Conservation (phyloP, 2,113 vertebrate species). For the Menidia beryllina region DNA sequence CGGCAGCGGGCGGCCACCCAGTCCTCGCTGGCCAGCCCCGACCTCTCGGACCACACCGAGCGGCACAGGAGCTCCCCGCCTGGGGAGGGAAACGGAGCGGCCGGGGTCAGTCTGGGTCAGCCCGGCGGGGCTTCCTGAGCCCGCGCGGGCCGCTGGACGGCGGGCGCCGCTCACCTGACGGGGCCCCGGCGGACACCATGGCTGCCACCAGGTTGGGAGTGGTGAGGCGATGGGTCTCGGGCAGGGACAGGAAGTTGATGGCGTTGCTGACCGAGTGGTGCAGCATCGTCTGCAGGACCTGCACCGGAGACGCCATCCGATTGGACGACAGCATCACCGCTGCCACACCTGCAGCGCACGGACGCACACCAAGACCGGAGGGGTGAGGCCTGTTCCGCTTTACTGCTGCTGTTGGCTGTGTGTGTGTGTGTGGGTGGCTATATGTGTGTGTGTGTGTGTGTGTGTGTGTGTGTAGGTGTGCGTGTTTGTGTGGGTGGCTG, state of each 20-base stretch:
- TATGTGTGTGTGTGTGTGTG: neutral
- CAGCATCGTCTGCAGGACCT: constrained; percentile 86
- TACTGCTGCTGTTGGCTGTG: too few species aligned
- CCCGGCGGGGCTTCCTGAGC: too few species aligned
- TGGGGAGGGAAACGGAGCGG: constrained; percentile 34
- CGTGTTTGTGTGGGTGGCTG: neutral
- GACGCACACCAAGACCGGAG: neutral
- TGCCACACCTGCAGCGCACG: constrained; percentile 78
- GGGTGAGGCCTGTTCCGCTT: neutral
- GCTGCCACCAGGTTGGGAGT: constrained; percentile 85
- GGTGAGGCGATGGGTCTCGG: constrained; percentile 78
- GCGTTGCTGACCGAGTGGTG: constrained; percentile 78
- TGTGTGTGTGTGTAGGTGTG: neutral
- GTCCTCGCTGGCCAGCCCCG: constrained; percentile 55
- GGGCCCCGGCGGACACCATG: constrained; percentile 64
- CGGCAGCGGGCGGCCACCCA: constrained; percentile 75
- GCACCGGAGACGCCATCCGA: constrained; percentile 73
- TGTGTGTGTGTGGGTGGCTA: neutral
- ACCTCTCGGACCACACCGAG: constrained; percentile 88
- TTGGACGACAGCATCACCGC: constrained; percentile 83
- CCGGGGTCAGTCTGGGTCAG: neutral
- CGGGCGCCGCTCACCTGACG: constrained; percentile 25
- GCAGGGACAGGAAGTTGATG: constrained; percentile 80
- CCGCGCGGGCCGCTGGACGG: fast-evolving
- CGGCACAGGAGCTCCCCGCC: constrained; percentile 85